These are phyloP conservation scores for Myotis vivesi DNA, from an alignment of 2,797 vertebrate species.

Conservation along the genomic window DNA sequence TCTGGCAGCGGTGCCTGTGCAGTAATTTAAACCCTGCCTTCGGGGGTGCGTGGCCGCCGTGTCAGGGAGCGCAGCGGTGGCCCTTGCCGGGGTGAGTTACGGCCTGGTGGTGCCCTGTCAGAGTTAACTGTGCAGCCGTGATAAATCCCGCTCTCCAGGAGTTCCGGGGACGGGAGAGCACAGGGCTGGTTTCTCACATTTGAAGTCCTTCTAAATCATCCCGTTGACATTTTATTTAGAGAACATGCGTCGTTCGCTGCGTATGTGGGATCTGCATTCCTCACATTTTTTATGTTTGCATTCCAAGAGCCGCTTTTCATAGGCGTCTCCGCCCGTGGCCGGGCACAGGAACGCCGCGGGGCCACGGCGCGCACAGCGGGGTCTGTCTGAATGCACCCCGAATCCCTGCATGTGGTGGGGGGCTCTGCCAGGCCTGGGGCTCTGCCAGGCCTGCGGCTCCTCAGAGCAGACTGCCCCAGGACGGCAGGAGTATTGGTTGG, in stretches of 20 bases:
- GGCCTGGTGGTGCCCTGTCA: background rate
- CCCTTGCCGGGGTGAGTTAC: slow-evolving; percentile 59
- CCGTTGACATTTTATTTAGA: slow-evolving; percentile 57
- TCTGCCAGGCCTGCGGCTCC: background rate
- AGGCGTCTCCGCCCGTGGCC: background rate
- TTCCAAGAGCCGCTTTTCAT: background rate
- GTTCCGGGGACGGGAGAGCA: slow-evolving; percentile 57
- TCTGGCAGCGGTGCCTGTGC: background rate
- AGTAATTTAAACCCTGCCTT: slow-evolving; percentile 62
- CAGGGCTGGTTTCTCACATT: background rate
- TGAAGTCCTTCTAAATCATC: slow-evolving; percentile 60
- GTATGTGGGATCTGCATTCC: background rate
- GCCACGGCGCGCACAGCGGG: background rate
- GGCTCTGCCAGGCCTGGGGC: background rate
- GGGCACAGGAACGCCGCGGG: background rate
- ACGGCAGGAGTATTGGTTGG: background rate
- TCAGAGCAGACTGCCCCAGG: background rate
- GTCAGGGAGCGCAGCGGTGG: slow-evolving; percentile 65
- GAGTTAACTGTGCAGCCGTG: slow-evolving; percentile 62
- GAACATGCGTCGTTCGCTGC: background rate
- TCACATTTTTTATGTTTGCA: background rate
- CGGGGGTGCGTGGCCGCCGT: background rate
- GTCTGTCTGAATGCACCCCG: background rate
- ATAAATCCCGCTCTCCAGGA: slow-evolving; percentile 66
- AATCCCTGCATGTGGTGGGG: rapidly evolving